Evolutionary conservation across 2,797 vertebrate genomes (phyloP), one percentile per base, ranked within the genome.

Genomic region (Gymnoscopelus microlampas): DNA sequence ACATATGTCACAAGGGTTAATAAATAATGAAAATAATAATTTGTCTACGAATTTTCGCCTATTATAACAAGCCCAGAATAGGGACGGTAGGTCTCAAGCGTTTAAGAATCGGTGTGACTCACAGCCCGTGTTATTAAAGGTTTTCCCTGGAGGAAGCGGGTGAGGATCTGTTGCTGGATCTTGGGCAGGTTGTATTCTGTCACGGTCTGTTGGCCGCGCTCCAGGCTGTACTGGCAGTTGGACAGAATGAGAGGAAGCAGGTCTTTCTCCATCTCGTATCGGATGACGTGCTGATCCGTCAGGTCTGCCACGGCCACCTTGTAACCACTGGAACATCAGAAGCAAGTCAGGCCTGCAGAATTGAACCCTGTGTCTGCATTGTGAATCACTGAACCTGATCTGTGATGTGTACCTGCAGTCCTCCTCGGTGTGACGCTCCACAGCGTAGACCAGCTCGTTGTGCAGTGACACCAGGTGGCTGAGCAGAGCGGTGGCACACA

Each of bases 181-280:
- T 92, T 94, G 71, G 92, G 87, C 75, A 97, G 90, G 77, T 97
- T 94, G 0, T 94, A 94, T 8, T 96, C 93, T 64, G 94, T 93
- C 70, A 93, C 29, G 0, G 88, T 93, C 80, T 95, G 91, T 5
- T 88, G 86, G 23, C 96, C 96, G 1, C 87, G 89, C 70, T 94
- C 93, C 84, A 97, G 89, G 24, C 86, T 93, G 86, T 97, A 97
- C 84, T 97, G 96, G 76, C 95, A 96, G 91, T 95, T 95, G 19
- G 96, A 94, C 14, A 96, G 85, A 66, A 97, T 90, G 74, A 97
- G 87, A 0, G 96, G 95, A 23, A 91, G 66, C 80, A 97, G 77
- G 48, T 97, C 96, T 35, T 86, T 94, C 66, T 95, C 95, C 5
- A 93, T 71, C 10, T 97, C 95, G 0, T 96, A 97, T n/a, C 80